Evolutionary conservation across 1,140 invertebrate genomes (phyloP).

Genomic region (Ylistrum balloti): DNA sequence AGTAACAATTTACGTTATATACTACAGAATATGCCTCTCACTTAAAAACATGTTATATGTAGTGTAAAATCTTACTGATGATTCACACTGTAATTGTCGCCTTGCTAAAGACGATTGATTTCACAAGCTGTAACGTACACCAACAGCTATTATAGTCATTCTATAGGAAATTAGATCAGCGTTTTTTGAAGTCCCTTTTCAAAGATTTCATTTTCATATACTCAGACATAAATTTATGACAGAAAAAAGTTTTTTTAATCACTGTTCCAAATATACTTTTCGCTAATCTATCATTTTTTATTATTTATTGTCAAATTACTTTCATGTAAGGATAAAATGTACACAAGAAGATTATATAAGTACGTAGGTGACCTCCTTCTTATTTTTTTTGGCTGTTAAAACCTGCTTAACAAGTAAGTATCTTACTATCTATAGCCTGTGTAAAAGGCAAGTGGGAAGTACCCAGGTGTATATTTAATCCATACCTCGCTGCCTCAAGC

Average conservation of each 20-base stretch:
- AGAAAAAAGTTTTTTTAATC: too few relatives aligned
- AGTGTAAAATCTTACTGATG: neutral
- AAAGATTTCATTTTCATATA: too few relatives aligned
- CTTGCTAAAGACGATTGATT: neutral
- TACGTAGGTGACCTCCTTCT: neutral
- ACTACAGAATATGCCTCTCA: too few relatives aligned
- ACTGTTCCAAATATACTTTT: too few relatives aligned
- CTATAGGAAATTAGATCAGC: too few relatives aligned
- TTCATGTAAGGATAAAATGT: neutral
- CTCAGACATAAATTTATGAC: too few relatives aligned
- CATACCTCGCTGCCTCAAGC: neutral
- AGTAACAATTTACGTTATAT: too few relatives aligned
- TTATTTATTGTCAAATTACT: neutral
- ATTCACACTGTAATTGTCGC: neutral
- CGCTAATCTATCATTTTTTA: neutral
- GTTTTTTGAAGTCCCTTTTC: too few relatives aligned
- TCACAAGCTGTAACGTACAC: too few relatives aligned
- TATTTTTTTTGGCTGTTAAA: neutral
- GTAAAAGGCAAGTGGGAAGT: slow-evolving; percentile 27
- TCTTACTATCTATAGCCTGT: neutral
- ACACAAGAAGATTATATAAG: neutral
- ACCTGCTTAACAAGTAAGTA: slow-evolving; percentile 33
- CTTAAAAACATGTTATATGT: too few relatives aligned
- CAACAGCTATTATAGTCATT: too few relatives aligned
- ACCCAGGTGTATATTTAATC: neutral